A percentile compares a stretch with the other conserved stretches of the same genome.
Evolutionary conservation across 2,888 invertebrate genomes (phyloP).

Genomic region (Apamea anceps): DNA sequence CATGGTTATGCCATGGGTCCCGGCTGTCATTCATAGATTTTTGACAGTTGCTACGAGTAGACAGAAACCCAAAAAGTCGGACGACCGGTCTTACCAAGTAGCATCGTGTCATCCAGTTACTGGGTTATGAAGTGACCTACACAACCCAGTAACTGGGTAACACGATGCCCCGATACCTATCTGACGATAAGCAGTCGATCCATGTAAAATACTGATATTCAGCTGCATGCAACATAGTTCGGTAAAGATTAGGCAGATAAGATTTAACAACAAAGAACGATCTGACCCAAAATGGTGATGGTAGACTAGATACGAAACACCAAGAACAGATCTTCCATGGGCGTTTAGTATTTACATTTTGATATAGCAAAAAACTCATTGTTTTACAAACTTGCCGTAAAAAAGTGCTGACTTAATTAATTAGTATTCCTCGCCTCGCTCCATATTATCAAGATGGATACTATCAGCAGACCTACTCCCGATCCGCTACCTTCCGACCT

Average conservation of each 20-base stretch:
- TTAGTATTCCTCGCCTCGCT: conserved; percentile 9
- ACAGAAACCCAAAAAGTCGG: not conserved
- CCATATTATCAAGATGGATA: conserved; percentile 38
- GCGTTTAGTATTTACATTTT: not conserved
- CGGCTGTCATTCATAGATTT: not conserved
- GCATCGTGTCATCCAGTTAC: not conserved
- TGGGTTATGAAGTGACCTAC: not conserved
- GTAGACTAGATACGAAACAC: not conserved
- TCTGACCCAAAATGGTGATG: too few species aligned
- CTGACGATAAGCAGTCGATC: not conserved
- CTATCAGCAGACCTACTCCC: conserved; percentile 36
- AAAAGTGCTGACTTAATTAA: not conserved
- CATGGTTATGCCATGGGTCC: not conserved
- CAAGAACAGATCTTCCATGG: not conserved
- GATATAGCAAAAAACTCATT: not conserved
- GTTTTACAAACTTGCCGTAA: not conserved
- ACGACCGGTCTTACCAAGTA: not conserved
- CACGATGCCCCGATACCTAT: too few species aligned
- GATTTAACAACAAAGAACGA: not conserved
- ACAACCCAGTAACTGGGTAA: too few species aligned
- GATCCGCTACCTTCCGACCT: conserved; percentile 30
- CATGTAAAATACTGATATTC: not conserved
- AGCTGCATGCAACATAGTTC: not conserved
- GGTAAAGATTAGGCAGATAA: not conserved
- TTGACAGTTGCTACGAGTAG: not conserved